Percentiles rank a stretch among this genome's conserved stretches.
Evolutionary conservation across 2,113 vertebrate species (phyloP).

Genomic region (Larimichthys crocea): DNA sequence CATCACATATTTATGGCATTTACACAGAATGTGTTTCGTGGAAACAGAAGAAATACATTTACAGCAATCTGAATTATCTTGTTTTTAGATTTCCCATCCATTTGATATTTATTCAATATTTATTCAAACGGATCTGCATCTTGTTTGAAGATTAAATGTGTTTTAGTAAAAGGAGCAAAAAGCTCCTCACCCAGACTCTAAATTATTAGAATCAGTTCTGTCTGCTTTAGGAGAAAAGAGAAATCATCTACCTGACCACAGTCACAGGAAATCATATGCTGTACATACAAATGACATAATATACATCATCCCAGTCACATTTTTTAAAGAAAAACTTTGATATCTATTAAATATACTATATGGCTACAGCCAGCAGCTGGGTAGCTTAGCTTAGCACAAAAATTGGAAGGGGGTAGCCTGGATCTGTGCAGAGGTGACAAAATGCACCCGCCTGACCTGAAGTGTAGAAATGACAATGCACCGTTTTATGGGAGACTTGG

Average conservation of each 20-base stretch:
- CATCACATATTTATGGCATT: slow-evolving; percentile 1
- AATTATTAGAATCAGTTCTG: not conserved
- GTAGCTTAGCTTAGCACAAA: no score
- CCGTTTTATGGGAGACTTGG: no score
- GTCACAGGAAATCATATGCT: not conserved
- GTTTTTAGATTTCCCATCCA: not conserved
- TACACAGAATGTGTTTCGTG: not conserved
- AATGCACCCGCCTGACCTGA: no score
- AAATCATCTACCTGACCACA: no score
- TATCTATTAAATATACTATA: no score
- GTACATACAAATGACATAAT: not conserved
- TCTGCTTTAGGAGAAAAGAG: not conserved
- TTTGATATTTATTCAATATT: not conserved
- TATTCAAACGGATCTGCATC: not conserved
- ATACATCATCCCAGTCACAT: not conserved
- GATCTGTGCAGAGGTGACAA: no score
- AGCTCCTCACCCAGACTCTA: not conserved
- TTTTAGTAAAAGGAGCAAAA: not conserved
- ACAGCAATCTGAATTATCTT: no score
- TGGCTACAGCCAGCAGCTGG: no score
- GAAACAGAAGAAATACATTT: not conserved
- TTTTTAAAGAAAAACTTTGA: not conserved
- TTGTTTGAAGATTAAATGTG: not conserved
- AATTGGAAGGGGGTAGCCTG: no score
- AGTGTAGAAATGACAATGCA: no score